Evolutionary conservation across 2,888 invertebrate species (phyloP), one percentile per base, ranked within the genome.

Genomic region (Rhamnusium bicolor): DNA sequence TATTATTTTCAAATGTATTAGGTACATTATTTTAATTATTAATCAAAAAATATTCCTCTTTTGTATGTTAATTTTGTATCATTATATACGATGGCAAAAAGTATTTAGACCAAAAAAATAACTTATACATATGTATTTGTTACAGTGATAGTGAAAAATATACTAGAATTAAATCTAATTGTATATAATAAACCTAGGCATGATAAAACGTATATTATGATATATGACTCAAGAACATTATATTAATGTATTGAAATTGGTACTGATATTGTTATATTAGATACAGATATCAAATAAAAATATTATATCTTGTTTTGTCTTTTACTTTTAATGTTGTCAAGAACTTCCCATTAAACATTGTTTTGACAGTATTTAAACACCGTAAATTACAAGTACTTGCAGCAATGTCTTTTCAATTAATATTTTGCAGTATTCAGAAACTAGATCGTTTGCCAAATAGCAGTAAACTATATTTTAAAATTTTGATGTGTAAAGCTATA

Each of bases 241-340:
- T 80, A 82, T 82, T 78, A 79, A 79, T 82, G 80, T 81, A 72
- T 77, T 79, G 75, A 79, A 80, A 77, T 76, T 81, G 74, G 82
- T 83, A 83, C 82, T 82, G 81, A 82, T 71, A 80, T 78, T 81
- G 81, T 83, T 81, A 81, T 72, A 76, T 79, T 79, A 80, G 73
- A 72, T 66, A 78, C 74, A 69, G 71, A 74, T 70, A 74, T 77
- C 51, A 62, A 69, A 78, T 74, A 74, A 76, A 73, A 72, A 74
- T 65, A 69, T 73, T 72, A 47, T 69, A 73, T 69, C 65, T 32
- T 14, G 16, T 54, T 16, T 47, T 18, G 46, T 19, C 66, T 71
- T 62, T 71, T 61, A 40, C 58, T 24, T 24, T n/a, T n/a, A n/a
- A n/a, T n/a, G n/a, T n/a, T n/a, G n/a, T n/a, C n/a, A n/a, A n/a